Evolutionary conservation across 2,888 invertebrate species (phyloP).

Genomic region (Caenorhabditis auriculariae): DNA sequence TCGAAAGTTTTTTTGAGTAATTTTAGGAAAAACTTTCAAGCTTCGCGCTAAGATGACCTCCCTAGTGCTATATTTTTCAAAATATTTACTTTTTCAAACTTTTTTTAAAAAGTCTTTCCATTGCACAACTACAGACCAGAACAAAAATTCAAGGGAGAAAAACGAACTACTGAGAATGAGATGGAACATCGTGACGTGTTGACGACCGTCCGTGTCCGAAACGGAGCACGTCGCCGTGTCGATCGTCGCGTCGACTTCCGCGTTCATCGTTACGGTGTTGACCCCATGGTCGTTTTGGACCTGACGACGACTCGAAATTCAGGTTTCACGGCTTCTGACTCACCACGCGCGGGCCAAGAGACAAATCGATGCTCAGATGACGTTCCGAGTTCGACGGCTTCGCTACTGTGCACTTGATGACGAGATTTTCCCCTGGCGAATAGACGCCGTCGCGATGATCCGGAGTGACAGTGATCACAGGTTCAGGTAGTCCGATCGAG

Average conservation of each 20-base stretch:
- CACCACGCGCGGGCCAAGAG: conserved; percentile 25
- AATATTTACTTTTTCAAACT: too few species aligned
- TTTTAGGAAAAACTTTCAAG: too few species aligned
- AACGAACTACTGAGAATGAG: conserved; percentile 22
- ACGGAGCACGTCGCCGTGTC: conserved; percentile 44
- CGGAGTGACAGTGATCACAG: conserved; percentile 25
- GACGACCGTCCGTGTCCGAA: conserved; percentile 41
- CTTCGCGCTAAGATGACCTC: too few species aligned
- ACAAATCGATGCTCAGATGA: conserved; percentile 34
- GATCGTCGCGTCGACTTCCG: conserved; percentile 26
- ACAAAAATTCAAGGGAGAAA: not conserved
- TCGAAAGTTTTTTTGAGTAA: too few species aligned
- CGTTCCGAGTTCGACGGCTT: conserved; percentile 5
- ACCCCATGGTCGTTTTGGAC: conserved; percentile 35
- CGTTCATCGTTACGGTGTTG: conserved; percentile 20
- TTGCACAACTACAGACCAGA: too few species aligned
- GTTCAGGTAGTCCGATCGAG: conserved; percentile 41
- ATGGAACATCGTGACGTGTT: conserved; percentile 39
- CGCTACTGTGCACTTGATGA: conserved; percentile 28
- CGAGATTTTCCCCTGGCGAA: conserved; percentile 24
- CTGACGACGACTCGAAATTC: not conserved
- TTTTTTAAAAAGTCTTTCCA: too few species aligned
- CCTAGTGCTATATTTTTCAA: too few species aligned
- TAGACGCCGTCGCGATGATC: conserved; percentile 28
- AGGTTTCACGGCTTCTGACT: not conserved